Evolutionary conservation across 2,888 invertebrate genomes (phyloP).

Genomic region (Allophyes oxyacanthae): DNA sequence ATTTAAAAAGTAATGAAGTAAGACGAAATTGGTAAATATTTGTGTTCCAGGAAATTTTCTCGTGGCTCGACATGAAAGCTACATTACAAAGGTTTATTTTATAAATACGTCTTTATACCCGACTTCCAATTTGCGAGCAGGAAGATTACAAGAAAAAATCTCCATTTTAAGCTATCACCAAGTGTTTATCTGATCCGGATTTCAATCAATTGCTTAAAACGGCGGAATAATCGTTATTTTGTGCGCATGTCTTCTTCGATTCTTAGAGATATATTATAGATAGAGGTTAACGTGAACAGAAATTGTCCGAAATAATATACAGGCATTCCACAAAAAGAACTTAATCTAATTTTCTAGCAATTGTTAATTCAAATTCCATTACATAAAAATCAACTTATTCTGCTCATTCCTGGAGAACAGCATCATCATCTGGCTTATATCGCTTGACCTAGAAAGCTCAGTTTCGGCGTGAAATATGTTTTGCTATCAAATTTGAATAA

Average conservation of each 20-base stretch:
- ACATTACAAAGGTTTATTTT: conserved; percentile 29
- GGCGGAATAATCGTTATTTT: conserved; percentile 67
- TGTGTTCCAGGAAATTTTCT: conserved; percentile 32
- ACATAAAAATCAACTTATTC: conserved; percentile 56
- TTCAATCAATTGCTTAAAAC: conserved; percentile 72
- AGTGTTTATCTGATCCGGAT: conserved; percentile 62
- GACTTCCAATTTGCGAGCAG: conserved; percentile 56
- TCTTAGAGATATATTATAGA: conserved; percentile 42
- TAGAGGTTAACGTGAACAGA: conserved; percentile 5
- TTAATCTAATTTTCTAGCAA: conserved; percentile 1
- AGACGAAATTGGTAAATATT: conserved; percentile 43
- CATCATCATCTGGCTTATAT: conserved; percentile 53
- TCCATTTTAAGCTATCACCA: conserved; percentile 60
- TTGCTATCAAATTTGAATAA: conserved; percentile 78
- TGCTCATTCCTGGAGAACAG: conserved; percentile 57
- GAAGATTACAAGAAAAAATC: conserved; percentile 59
- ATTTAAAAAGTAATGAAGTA: conserved; percentile 30
- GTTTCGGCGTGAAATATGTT: conserved; percentile 77
- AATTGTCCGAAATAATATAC: neutral
- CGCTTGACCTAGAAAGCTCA: conserved; percentile 71
- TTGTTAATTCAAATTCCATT: conserved; percentile 54
- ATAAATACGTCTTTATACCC: conserved; percentile 49
- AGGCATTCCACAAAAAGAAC: conserved; percentile 3
- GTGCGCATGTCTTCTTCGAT: conserved; percentile 15
- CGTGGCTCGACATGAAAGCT: conserved; percentile 36